Base-by-base conservation (phyloP, 2,888 invertebrate species). In the Nymphalis urticae region DNA sequence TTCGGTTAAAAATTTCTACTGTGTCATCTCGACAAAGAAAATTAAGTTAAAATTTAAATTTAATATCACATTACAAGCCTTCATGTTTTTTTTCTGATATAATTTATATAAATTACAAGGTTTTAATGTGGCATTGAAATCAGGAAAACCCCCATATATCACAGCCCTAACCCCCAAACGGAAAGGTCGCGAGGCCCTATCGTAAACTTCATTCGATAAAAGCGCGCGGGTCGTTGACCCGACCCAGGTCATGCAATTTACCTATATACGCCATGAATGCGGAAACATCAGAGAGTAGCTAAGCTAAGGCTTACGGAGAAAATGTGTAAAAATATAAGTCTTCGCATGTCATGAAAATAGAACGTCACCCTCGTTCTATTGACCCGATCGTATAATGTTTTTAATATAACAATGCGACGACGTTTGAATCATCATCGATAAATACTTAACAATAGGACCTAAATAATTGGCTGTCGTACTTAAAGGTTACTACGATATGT, bases 171-270 rank as follows among this genome's bases (percentile, higher is more conserved):
- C 61, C 48, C 36, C 13, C 13, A 48, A 48, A 27, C 47, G 42
- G 21, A 67, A 64, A 70, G 51, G 50, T 62, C 54, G 50, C 62
- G 19, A 50, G 56, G 48, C 21, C 24, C 21, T 48, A 58, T 32
- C 21, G 32, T 48, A 48, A 42, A 42, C 42, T 62, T 67, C 51
- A 68, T 68, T 63, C 51, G 67, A 63, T 68, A 58, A 62, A n/a
- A 48, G 16, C 9, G 24, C 47, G 53, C 16, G 32, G 48, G 67
- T 63, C 63, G 50, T 63, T 59, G 67, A 68, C 58, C 67, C 24
- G 67, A 67, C 67, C 62, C 58, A 58, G 63, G 51, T 53, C 63
- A 32, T 24, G 53, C 53, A 21, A 27, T 53, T 63, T 67, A 54
- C 58, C 58, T 42, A 56, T 56, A 32, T 58, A 58, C 36, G 58